phyloP scores from a whole-genome alignment of 2,888 invertebrate genomes.

The Nymphalis polychloros region DNA sequence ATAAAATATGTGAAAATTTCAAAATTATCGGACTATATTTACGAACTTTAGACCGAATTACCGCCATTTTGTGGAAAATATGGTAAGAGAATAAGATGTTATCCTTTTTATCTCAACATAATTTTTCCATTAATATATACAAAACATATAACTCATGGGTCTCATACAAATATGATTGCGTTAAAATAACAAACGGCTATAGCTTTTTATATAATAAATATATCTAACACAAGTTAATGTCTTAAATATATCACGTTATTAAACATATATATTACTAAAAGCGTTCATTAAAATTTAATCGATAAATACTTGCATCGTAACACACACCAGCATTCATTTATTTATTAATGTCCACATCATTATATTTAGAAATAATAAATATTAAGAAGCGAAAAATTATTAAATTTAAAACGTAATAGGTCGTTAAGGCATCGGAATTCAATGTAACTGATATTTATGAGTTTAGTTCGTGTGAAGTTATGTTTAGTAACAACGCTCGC shows the following conservation, averaged over 20 bases:
- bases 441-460: conserved; percentile 19
- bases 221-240: background rate
- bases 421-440: conserved; percentile 26
- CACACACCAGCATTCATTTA: background rate
- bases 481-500: conserved; percentile 1
- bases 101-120: too few species aligned
- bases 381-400: conserved; percentile 28
- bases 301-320: background rate
- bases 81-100: too few species aligned
- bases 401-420: conserved; percentile 23
- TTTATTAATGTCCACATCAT: conserved; percentile 2
- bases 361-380: conserved; percentile 13
- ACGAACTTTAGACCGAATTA: too few species aligned
- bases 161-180: background rate
- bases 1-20: too few species aligned
- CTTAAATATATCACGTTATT: too few species aligned
- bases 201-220: background rate
- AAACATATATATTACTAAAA: background rate
- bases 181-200: background rate
- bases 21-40: too few species aligned
- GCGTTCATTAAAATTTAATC: background rate
- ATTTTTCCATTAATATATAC: background rate
- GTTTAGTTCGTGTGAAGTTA: conserved; percentile 16
- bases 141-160: background rate
- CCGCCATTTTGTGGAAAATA: too few species aligned